Percentiles rank a stretch among this genome's conserved stretches.
Conservation (phyloP, 2,888 invertebrate genomes). For the Timema cristinae region DNA sequence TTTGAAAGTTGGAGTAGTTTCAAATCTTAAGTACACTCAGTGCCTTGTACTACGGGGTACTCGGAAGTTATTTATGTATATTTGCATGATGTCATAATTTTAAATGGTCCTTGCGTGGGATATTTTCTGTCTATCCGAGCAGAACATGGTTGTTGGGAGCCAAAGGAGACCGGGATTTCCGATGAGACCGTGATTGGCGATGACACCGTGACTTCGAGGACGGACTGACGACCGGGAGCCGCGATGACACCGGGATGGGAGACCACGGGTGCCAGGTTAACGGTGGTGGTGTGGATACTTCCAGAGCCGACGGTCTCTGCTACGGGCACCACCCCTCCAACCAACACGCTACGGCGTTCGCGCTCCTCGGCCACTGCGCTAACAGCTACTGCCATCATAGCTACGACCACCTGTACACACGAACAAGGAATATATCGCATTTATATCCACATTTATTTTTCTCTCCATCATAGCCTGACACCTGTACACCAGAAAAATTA, state of each 20-base stretch:
- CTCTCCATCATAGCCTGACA: too few relatives aligned
- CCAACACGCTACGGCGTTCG: not conserved
- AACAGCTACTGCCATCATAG: not conserved
- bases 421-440: too few relatives aligned
- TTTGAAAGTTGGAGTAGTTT: too few relatives aligned
- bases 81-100: not conserved
- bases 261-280: slow-evolving; percentile 2
- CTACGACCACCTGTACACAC: not conserved
- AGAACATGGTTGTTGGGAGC: too few relatives aligned
- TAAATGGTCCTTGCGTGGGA: too few relatives aligned
- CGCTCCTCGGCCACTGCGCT: not conserved
- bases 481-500: too few relatives aligned
- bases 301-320: slow-evolving; percentile 16
- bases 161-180: too few relatives aligned
- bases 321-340: not conserved
- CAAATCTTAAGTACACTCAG: too few relatives aligned
- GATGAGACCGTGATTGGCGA: not conserved
- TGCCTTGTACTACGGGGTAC: too few relatives aligned
- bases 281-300: slow-evolving; percentile 11
- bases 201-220: not conserved
- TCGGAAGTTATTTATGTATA: too few relatives aligned
- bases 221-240: not conserved
- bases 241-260: not conserved
- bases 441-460: too few relatives aligned
- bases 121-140: too few relatives aligned